Base-by-base conservation (phyloP, 2,888 invertebrate genomes). In the Blera fallax region DNA sequence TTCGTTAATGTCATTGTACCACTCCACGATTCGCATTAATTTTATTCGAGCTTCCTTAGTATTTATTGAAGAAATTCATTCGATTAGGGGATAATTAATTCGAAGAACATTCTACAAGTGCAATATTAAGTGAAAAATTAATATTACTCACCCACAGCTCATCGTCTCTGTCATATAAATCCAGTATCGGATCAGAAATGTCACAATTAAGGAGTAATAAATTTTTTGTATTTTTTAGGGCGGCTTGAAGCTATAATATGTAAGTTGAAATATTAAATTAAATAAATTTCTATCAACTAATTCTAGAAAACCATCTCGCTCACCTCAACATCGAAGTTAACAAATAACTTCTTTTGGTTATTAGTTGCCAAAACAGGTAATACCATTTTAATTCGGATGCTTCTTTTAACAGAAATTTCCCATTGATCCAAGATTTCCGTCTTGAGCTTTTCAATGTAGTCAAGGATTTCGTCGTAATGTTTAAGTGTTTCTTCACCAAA, bases 191-290 rank as follows among this genome's bases (percentile, higher is more conserved):
- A 1, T 93, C 89, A 0, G 95, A 94, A 77, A 96, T 93, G 24
- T 94, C 93, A 78, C 94, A 94, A 0, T 94, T 94, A 88, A 96
- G 93, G 83, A 95, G 93, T 69, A 94, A 94, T 93, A 97, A 93
- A 89, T 97, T 97, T 76, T 95, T 95, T 34, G 96, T 95, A 93
- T 98, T 98, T 67, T 95, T 94, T n/a, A 98, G 91, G 14, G 96
- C 93, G 87, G 95, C 94, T 50, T 94, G 94, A 45, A 98, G 92
- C 95, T 95, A 90, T 48, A 90, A 76, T 32, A 32, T n/a, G n/a
- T n/a, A 37, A 58, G 45, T 45, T 32, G 2, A 29, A n/a, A 16
- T 16, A 7, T 43, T 0, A n/a, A 37, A 3, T 2, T 10, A n/a
- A n/a, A n/a, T n/a, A n/a, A n/a, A n/a, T n/a, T 37, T 1, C 1